Base-by-base conservation (phyloP, 2,888 invertebrate species). In the Philereme vetulata region DNA sequence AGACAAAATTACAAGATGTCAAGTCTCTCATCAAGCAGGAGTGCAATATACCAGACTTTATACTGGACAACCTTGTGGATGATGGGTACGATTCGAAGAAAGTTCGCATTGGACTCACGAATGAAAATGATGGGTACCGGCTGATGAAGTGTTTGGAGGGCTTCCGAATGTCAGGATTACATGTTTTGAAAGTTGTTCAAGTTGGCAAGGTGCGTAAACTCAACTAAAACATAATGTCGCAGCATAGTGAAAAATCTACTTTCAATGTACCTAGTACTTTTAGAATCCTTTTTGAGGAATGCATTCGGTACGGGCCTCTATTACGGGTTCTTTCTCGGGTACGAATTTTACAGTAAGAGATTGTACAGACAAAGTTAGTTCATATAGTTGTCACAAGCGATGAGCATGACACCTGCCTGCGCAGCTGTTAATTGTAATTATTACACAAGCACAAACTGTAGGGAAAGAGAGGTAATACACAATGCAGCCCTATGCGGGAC, bases 1-100 rank as follows among this genome's bases (percentile, higher is more conserved):
- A 91, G 91, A 78, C 81, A 0, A 90, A 82, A 67, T 90, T 86
- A 66, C 81, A 82, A 58, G 86, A 89, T 51, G 68, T 90, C 10
- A 90, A 90, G 61, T 40, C 70, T 4, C 65, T 91, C 4, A 81
- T 91, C 49, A 85, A 80, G 58, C 77, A 81, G 56, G 79, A 87
- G 71, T 88, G 89, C 66, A 82, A 82, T 38, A 77, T 91, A 40
- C 75, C 59, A 38, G 88, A 90, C 42, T 89, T 86, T 51, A 88
- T 90, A 21, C 72, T 90, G 60, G 90, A 89, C 65, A 82, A 82
- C 58, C 70, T 91, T 38, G 66, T 83, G 1, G 60, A 6, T 1
- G 89, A 88, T 34, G 66, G 61, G 5, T 78, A 80, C 59, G 82
- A 82, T 4, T 71, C 74, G 0, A 90, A 88, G 64, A 88, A 85